Percentiles rank a stretch among this genome's conserved stretches.
phyloP scores from a whole-genome alignment of 2,888 invertebrate genomes.

The Leptinotarsa tumamoca region DNA sequence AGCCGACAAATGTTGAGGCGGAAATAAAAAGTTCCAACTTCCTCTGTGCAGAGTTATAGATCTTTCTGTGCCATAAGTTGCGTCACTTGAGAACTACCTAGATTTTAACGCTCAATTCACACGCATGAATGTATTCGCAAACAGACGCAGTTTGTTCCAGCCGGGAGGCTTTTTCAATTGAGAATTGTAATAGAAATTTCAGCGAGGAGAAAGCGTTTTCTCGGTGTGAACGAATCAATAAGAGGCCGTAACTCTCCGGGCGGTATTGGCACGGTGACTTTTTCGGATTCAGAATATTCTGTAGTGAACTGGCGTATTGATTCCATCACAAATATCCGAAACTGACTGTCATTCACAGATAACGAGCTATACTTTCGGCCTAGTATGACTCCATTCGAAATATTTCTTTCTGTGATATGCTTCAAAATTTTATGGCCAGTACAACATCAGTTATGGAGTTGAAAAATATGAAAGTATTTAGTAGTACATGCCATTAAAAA shows the following conservation, averaged over 20 bases:
- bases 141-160: slow-evolving; percentile 30
- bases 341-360: too few species aligned
- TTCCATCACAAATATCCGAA: too few species aligned
- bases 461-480: too few species aligned
- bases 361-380: too few species aligned
- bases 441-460: too few species aligned
- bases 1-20: slow-evolving; percentile 36
- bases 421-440: too few species aligned
- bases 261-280: not conserved
- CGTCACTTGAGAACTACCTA: slow-evolving; percentile 35
- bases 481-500: too few species aligned
- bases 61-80: slow-evolving; percentile 26
- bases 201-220: slow-evolving; percentile 32
- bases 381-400: too few species aligned
- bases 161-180: slow-evolving; percentile 34
- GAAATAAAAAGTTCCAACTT: slow-evolving; percentile 35
- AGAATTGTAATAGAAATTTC: slow-evolving; percentile 47
- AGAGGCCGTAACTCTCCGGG: not conserved
- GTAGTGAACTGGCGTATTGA: too few species aligned
- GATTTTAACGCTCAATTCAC: slow-evolving; percentile 43
- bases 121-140: slow-evolving; percentile 40
- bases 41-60: slow-evolving; percentile 30
- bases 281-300: not conserved
- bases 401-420: too few species aligned
- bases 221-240: slow-evolving; percentile 3